Base-by-base conservation (phyloP, 2,888 invertebrate genomes). In the Sphaerolaimus hirsutus region DNA sequence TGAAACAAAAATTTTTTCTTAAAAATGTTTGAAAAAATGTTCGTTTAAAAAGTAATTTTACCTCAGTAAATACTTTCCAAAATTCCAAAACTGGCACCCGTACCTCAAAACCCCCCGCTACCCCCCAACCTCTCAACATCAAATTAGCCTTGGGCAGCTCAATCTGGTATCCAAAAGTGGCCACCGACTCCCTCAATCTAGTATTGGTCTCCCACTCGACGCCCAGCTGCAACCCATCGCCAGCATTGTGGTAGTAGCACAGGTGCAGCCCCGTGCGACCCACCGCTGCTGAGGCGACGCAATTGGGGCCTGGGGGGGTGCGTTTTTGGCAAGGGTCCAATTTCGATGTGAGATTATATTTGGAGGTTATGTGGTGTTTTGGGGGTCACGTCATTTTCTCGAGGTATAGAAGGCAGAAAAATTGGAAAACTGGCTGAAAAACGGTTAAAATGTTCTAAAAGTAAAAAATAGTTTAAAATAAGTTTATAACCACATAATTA, bases 101-200 rank as follows among this genome's bases (percentile, higher is more conserved):
- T n/a, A n/a, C n/a, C 29, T 29, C 29, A 10, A n/a, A 10, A 41
- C 3, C 25, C 4, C 27, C 25, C 2, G 26, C 7, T 3, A 29
- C 47, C 48, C 41, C 51, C 61, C 59, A 62, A 86, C 87, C 91
- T 77, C 78, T 80, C 66, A 91, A 89, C 44, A 79, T 75, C 57
- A 87, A 74, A 66, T 89, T 86, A 46, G 87, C 86, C 66, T 84
- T 84, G 41, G 89, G 87, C 64, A 93, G 73, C 66, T 87, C 87
- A 29, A 64, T 76, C 69, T 91, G 87, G 69, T 93, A 93, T 14
- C 81, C 89, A 55, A 91, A 73, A 2, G 86, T 80, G 47, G 83
- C 83, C 4, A 79, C 76, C 1, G 84, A 79, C 66, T 91, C 87
- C 49, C 44, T 38, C 21, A 21, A 76, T 58, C 83, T 73, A 60